Base-by-base conservation (phyloP, 1,140 invertebrate species). In the Pseudomyrmex concolor region DNA sequence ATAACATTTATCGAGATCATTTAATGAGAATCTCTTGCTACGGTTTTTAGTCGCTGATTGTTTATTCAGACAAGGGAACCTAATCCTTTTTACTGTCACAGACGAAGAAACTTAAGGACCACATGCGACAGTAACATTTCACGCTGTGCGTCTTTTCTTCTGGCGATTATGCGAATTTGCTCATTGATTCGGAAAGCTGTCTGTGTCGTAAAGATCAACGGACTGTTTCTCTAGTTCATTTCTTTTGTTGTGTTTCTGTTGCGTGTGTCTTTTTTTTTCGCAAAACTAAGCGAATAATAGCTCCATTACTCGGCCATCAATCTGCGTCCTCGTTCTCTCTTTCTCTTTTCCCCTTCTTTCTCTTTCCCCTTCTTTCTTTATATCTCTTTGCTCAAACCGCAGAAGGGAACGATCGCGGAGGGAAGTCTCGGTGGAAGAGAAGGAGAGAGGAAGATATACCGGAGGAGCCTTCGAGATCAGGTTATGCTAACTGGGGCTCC, bases 401-500 rank as follows among this genome's bases (percentile, higher is more conserved):
- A 25, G 51, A 43, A 78, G 19, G 34, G 76, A 60, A 48, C 67
- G 54, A 43, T 25, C 45, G 54, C 25, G 25, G 45, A 59, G 64
- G 60, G 72, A 67, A 84, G 43, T 78, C 55, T 25, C 25, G 25
- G 43, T 72, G 62, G 64, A 78, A 54, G 5, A 34, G 34, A 34
- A 34, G 34, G 34, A 34, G 34, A 64, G 66, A 83, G 67, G 66
- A 85, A 66, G 84, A 89, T 84, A 51, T 34, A 80, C 85, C 84
- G 84, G 76, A 89, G 84, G 86, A 84, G 89, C 84, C 84, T 86
- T 84, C 85, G 80, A 89, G 90, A 93, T 92, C 92, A 93, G 92
- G 92, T 93, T 93, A 93, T 92, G 92, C 91, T 92, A 93, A 93
- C 92, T 92, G 91, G 90, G 86, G 85, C 91, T 90, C 91, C 86